Evolutionary conservation across 2,797 vertebrate genomes (phyloP).

Genomic region (Podarcis siculus): DNA sequence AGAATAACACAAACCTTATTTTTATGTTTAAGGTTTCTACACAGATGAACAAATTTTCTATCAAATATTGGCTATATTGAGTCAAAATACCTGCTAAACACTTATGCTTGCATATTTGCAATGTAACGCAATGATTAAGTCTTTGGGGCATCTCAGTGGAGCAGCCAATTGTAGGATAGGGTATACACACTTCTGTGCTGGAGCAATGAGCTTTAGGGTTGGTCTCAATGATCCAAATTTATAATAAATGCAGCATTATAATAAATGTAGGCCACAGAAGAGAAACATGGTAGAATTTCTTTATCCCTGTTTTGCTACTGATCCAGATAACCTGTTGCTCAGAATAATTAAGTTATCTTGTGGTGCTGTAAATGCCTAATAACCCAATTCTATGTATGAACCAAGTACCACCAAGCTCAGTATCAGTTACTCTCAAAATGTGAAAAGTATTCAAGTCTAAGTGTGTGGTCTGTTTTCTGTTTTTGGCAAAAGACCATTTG

Average conservation of each 20-base stretch:
- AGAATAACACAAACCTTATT: not conserved
- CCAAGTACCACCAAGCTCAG: not conserved
- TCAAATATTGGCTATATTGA: not conserved
- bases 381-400: not conserved
- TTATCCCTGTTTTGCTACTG: not conserved
- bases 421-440: not conserved
- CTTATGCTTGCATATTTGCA: not conserved
- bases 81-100: not conserved
- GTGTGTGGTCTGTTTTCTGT: not conserved
- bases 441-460: not conserved
- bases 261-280: not conserved
- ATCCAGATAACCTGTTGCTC: not conserved
- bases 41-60: not conserved
- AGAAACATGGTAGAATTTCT: not conserved
- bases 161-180: not conserved
- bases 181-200: not conserved
- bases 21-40: not conserved
- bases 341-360: not conserved
- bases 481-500: not conserved
- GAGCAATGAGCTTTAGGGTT: not conserved
- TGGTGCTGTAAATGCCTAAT: not conserved
- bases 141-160: not conserved
- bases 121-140: not conserved
- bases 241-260: not conserved
- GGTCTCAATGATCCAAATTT: not conserved